Evolutionary conservation across 1,140 invertebrate species (phyloP), one percentile per base, ranked within the genome.

Genomic region (Anthonomus grandis): DNA sequence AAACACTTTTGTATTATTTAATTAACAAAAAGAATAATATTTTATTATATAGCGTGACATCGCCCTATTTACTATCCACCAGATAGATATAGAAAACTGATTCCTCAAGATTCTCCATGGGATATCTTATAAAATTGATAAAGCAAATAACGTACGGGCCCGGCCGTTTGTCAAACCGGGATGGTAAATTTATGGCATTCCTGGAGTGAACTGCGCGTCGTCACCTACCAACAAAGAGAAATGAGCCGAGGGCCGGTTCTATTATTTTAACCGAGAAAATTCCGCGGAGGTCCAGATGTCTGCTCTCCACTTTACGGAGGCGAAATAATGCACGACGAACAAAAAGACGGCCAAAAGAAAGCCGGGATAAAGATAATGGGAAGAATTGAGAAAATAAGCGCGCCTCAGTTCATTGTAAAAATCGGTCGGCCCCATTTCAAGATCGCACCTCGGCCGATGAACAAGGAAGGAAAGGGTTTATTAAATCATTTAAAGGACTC

Each of bases 181-280:
- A 53, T 63, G 47, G 62, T 53, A 41, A 60, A 63, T 63, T 63
- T 63, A 63, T 63, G 31, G 57, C 62, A 63, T 63, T 63, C 62
- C 60, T 63, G 42, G 62, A 57, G 51, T 48, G 49, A 56, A 52
- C 58, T 57, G 57, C 57, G 52, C 57, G 62, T 57, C 57, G 47
- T 63, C 62, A 63, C 62, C 62, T 63, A n/a, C 19, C 62, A 53
- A 46, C 50, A 63, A 63, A 59, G 58, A 59, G 58, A 63, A 63
- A 63, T 54, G 62, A 63, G 52, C 38, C 34, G n/a, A n/a, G n/a
- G 50, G 57, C 36, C 48, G 25, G 45, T 19, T 59, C 62, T 63
- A 63, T 63, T 63, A 63, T 63, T 63, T 63, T 57, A 63, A 53
- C 62, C 59, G 62, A 57, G 62, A 63, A 60, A 63, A 63, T 63